Percentiles rank a stretch among this genome's conserved stretches.
Conservation (phyloP, 2,888 invertebrate genomes). For the Lamellibrachia satsuma region DNA sequence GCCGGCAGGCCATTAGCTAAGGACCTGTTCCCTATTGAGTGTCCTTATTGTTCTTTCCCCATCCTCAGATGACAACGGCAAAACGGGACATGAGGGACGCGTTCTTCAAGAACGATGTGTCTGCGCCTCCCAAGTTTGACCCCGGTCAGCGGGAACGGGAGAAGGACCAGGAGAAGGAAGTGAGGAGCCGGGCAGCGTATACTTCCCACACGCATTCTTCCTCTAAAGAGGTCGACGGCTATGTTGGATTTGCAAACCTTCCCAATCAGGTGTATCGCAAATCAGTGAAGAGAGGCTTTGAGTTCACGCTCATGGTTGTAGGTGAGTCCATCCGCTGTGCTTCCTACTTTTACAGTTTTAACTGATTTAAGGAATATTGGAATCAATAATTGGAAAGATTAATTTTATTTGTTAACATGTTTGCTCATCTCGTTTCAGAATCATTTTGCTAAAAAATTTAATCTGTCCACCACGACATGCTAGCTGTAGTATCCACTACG, state of each 20-base stretch:
- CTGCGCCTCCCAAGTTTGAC: background rate
- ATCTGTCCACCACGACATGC: too few relatives aligned
- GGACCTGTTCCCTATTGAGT: background rate
- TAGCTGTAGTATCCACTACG: too few relatives aligned
- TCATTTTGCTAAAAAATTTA: too few relatives aligned
- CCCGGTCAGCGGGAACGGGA: background rate
- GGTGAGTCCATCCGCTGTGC: slow-evolving; percentile 38
- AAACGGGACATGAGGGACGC: slow-evolving; percentile 10
- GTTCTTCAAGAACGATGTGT: slow-evolving; percentile 12
- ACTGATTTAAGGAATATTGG: too few relatives aligned
- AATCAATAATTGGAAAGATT: too few relatives aligned
- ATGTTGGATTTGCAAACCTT: slow-evolving; percentile 44
- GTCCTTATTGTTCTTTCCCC: background rate
- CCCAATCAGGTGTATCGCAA: slow-evolving; percentile 46
- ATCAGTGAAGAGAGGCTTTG: slow-evolving; percentile 46
- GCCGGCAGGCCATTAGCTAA: too few relatives aligned
- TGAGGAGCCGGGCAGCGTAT: background rate
- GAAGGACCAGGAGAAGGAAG: background rate
- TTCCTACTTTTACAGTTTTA: background rate
- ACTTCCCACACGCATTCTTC: background rate
- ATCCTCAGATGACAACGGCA: background rate
- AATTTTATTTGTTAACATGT: slow-evolving; percentile 13
- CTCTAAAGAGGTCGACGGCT: slow-evolving; percentile 31
- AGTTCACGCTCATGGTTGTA: slow-evolving; percentile 46
- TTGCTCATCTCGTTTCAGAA: background rate